A percentile compares a stretch with the other conserved stretches of the same genome.
These are phyloP conservation scores for Hoplostethus mediterraneus DNA, from an alignment of 2,797 vertebrate species.

Conservation along the genomic window DNA sequence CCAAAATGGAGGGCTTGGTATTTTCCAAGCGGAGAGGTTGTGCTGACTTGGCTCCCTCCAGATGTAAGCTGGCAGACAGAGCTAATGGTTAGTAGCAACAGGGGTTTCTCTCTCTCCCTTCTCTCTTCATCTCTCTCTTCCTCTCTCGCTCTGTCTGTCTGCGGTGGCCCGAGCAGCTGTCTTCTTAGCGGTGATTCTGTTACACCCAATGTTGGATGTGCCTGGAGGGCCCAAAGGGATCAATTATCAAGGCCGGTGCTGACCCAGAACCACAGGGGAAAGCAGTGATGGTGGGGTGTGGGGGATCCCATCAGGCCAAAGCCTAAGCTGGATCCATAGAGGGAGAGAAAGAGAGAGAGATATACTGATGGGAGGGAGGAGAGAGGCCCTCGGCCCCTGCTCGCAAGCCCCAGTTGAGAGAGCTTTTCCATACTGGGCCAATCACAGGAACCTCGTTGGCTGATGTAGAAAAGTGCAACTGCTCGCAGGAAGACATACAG, in stretches of 20 bases:
- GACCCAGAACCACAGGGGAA: conserved; percentile 54
- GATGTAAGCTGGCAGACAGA: conserved; percentile 53
- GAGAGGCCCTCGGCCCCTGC: conserved; percentile 27
- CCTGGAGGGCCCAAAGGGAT: conserved; percentile 82
- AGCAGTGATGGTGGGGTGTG: conserved; percentile 8
- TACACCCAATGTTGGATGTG: conserved; percentile 73
- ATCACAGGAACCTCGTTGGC: conserved; percentile 49
- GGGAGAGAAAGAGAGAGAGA: conserved; percentile 43
- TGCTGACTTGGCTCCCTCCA: conserved; percentile 72
- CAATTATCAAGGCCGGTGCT: conserved; percentile 81
- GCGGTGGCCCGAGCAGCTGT: conserved; percentile 77
- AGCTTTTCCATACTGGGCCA: conserved; percentile 50
- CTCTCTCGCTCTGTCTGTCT: conserved; percentile 50
- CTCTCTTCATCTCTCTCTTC: conserved; percentile 45
- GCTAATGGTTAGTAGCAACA: conserved; percentile 75
- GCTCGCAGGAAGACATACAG: conserved; percentile 22
- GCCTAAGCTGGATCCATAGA: conserved; percentile 47
- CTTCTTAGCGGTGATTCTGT: conserved; percentile 78
- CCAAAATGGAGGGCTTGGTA: conserved; percentile 56
- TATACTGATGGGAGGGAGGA: conserved; percentile 1
- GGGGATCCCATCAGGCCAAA: conserved; percentile 55
- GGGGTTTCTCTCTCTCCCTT: conserved; percentile 4
- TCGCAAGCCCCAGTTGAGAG: conserved; percentile 48
- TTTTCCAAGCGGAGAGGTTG: conserved; percentile 41
- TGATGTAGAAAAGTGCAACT: conserved; percentile 51